These are phyloP conservation scores for Andrena flavipes DNA, from an alignment of 2,888 invertebrate genomes.

Conservation along the genomic window DNA sequence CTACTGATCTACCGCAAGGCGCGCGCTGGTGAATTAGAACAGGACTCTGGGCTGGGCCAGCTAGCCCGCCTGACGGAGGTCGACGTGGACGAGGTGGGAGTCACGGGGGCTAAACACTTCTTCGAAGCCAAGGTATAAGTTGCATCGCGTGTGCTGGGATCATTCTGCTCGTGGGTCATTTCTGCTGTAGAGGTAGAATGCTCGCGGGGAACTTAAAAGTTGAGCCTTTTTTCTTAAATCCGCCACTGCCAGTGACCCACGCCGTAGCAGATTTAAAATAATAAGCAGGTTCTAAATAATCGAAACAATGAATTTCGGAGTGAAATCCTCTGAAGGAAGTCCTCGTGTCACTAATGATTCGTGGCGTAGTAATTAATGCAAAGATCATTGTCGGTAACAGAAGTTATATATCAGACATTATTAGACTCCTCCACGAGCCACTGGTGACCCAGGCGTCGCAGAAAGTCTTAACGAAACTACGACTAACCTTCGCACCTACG, in stretches of 20 bases:
- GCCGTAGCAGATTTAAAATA: too few relatives aligned
- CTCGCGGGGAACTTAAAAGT: too few relatives aligned
- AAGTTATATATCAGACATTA: too few relatives aligned
- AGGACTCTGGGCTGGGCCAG: conserved; percentile 94
- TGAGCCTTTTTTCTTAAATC: too few relatives aligned
- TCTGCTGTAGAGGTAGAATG: too few relatives aligned
- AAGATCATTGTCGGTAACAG: not conserved
- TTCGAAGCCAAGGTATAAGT: conserved; percentile 94
- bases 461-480: conserved; percentile 3
- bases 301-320: too few relatives aligned
- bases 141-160: not conserved
- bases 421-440: not conserved
- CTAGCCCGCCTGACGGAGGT: conserved; percentile 95
- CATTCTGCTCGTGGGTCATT: not conserved
- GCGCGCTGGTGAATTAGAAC: conserved; percentile 94
- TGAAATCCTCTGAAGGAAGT: too few relatives aligned
- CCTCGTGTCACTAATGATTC: too few relatives aligned
- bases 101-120: conserved; percentile 97
- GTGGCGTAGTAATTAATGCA: too few relatives aligned
- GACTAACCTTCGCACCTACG: conserved; percentile 7
- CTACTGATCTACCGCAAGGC: conserved; percentile 94
- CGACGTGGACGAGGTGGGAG: conserved; percentile 97
- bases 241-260: too few relatives aligned
- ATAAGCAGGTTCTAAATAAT: too few relatives aligned
- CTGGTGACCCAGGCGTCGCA: not conserved